Percentiles rank a stretch among this genome's conserved stretches.
Conservation (phyloP, 2,113 vertebrate species). For the Nothocercus julius region DNA sequence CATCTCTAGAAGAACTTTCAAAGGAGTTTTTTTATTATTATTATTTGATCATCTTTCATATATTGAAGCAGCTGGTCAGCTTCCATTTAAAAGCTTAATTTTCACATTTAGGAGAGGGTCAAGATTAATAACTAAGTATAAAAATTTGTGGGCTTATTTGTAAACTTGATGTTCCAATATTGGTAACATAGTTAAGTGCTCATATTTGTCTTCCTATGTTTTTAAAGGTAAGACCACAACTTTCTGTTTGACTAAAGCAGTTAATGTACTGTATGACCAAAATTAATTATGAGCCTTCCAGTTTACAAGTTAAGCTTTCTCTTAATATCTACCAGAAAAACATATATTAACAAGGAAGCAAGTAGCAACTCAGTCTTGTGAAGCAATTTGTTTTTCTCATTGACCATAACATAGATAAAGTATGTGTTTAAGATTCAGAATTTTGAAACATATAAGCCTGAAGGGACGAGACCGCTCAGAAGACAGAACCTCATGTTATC, state of each 20-base stretch:
- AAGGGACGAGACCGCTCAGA: background rate
- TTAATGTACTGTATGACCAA: background rate
- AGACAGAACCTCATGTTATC: slow-evolving; percentile 44
- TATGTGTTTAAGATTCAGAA: background rate
- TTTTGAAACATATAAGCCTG: background rate
- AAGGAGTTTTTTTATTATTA: background rate
- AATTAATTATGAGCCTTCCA: background rate
- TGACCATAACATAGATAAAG: background rate
- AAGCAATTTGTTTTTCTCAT: background rate
- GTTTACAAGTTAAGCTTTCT: background rate
- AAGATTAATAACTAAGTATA: background rate
- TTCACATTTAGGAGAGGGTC: background rate
- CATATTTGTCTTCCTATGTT: background rate
- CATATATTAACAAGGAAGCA: background rate
- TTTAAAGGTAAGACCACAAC: background rate
- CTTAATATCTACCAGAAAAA: background rate
- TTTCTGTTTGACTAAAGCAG: background rate
- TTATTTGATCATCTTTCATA: background rate
- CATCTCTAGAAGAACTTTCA: background rate
- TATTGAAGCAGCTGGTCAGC: background rate
- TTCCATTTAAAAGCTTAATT: background rate
- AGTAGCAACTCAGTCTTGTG: background rate
- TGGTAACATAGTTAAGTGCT: background rate
- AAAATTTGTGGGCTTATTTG: background rate
- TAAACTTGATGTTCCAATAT: background rate